These are phyloP conservation scores for Stratiomys singularior DNA, from an alignment of 2,888 invertebrate genomes.

Conservation along the genomic window DNA sequence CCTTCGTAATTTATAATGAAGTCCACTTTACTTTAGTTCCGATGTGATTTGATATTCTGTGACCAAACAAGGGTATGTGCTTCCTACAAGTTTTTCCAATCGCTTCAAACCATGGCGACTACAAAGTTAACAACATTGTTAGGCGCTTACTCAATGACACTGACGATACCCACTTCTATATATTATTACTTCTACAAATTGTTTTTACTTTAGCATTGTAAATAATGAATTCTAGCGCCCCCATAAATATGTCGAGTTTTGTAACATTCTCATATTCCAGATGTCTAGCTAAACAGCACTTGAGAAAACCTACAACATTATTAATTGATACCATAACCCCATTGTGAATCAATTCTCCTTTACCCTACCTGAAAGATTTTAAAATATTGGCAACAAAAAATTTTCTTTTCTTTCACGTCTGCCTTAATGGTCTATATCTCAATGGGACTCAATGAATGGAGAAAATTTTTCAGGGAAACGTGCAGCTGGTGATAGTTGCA, in stretches of 20 bases:
- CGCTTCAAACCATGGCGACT: neutral
- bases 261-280: neutral
- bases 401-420: too few species aligned
- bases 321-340: too few species aligned
- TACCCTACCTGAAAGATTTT: too few species aligned
- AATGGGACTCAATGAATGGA: too few species aligned
- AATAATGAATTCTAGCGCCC: conserved; percentile 24
- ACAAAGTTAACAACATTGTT: neutral
- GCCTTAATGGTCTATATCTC: too few species aligned
- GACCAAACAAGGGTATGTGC: conserved; percentile 32
- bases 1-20: neutral
- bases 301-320: neutral
- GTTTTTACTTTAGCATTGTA: neutral
- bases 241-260: neutral
- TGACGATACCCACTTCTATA: neutral
- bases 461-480: too few species aligned
- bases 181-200: conserved; percentile 1
- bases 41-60: neutral
- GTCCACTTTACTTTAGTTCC: neutral
- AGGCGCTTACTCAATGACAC: neutral
- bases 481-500: too few species aligned
- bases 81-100: conserved; percentile 9
- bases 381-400: too few species aligned
- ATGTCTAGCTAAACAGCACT: neutral
- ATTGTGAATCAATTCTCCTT: too few species aligned